Evolutionary conservation across 2,888 invertebrate genomes (phyloP).

Genomic region (Lutraria lutraria): DNA sequence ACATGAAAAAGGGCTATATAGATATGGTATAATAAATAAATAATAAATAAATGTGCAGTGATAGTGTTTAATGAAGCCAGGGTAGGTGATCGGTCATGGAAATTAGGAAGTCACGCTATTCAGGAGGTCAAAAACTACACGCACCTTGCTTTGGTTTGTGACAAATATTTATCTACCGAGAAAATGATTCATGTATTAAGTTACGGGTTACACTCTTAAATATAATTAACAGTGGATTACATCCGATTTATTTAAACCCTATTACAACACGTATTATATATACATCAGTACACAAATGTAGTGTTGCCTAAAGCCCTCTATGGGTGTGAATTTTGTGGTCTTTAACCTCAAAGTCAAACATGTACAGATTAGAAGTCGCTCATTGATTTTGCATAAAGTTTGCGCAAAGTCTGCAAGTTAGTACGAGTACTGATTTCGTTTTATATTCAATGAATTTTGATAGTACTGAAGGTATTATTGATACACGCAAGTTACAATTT

Average conservation of each 20-base stretch:
- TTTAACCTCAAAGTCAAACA: no score
- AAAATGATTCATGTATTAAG: background rate
- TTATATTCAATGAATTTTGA: no score
- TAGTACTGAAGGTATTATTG: no score
- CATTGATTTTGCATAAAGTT: no score
- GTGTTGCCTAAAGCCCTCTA: background rate
- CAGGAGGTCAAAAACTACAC: background rate
- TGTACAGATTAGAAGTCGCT: no score
- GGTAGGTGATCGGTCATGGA: background rate
- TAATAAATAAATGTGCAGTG: background rate
- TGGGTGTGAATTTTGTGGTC: background rate
- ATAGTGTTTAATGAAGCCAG: background rate
- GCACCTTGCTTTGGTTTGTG: background rate
- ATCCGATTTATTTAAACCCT: background rate
- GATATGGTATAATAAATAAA: no score
- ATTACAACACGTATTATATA: no score
- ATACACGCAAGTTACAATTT: no score
- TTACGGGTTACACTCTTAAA: background rate
- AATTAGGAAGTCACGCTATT: background rate
- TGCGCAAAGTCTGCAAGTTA: no score
- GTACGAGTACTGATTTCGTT: no score
- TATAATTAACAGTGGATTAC: background rate
- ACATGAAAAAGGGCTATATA: no score
- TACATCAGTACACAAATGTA: background rate
- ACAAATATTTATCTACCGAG: background rate